Percentiles rank a stretch among this genome's conserved stretches.
phyloP scores from a whole-genome alignment of 2,888 invertebrate species.

The Cerastis rubricosa region DNA sequence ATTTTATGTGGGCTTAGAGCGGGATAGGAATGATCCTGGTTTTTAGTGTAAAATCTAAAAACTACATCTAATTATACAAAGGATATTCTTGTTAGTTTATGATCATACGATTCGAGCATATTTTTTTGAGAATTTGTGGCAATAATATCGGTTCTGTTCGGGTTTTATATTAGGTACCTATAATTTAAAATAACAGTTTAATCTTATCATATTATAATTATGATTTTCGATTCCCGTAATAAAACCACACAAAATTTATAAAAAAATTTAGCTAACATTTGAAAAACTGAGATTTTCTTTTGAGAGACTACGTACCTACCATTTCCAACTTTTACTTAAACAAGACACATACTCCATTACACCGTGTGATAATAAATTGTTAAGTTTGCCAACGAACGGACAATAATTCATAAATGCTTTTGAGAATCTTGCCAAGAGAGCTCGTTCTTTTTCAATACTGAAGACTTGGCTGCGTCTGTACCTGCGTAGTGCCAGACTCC shows the following conservation, averaged over 20 bases:
- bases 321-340: constrained; percentile 27
- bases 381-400: constrained; percentile 61
- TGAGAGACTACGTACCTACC: constrained; percentile 4
- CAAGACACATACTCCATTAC: constrained; percentile 54
- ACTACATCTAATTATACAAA: background rate
- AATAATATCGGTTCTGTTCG: background rate
- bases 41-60: background rate
- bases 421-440: constrained; percentile 62
- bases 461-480: constrained; percentile 59
- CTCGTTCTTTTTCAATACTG: constrained; percentile 63
- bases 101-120: background rate
- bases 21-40: background rate
- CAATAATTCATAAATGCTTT: constrained; percentile 69
- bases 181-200: no score
- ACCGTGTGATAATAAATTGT: constrained; percentile 64
- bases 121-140: background rate
- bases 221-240: no score
- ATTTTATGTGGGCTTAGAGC: constrained; percentile 31
- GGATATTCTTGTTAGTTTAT: background rate
- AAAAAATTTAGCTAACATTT: background rate
- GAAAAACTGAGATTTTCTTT: constrained; percentile 9
- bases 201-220: no score
- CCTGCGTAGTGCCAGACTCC: constrained; percentile 55
- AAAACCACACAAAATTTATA: background rate
- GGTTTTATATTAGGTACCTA: no score